phyloP scores from a whole-genome alignment of 2,888 invertebrate species.

The Leptothorax acervorum region DNA sequence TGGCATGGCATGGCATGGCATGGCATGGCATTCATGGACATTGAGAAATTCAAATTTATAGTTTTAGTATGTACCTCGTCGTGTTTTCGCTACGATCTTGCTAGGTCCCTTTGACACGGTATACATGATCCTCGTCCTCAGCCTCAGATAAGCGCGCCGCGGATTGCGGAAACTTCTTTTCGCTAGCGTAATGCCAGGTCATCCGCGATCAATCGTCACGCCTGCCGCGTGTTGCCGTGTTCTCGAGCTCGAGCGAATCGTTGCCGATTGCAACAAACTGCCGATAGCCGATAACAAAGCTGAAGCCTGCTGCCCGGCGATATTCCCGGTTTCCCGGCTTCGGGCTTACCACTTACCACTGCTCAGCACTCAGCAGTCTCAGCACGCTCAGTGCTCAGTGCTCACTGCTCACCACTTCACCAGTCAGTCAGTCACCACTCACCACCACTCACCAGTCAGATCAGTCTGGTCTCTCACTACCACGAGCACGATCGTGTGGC shows the following conservation, averaged over 20 bases:
- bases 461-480: no score
- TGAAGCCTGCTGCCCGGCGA: background rate
- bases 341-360: no score
- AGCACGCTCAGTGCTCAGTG: no score
- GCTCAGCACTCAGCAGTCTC: no score
- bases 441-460: no score
- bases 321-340: constrained; percentile 10
- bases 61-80: constrained; percentile 88
- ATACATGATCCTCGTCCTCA: constrained; percentile 88
- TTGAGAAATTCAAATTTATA: constrained; percentile 24
- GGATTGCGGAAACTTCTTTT: constrained; percentile 20
- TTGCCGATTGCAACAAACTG: constrained; percentile 18
- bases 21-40: background rate
- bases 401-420: no score
- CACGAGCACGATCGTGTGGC: no score
- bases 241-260: background rate
- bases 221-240: background rate
- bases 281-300: background rate
- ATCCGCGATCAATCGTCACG: constrained; percentile 62
- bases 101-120: constrained; percentile 95
- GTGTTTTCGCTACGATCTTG: constrained; percentile 95
- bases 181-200: constrained; percentile 57
- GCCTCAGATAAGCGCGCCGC: constrained; percentile 27
- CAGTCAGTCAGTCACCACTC: no score
- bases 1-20: background rate